Evolutionary conservation across 2,888 invertebrate species (phyloP).

Genomic region (Psococerastis gibbosa): DNA sequence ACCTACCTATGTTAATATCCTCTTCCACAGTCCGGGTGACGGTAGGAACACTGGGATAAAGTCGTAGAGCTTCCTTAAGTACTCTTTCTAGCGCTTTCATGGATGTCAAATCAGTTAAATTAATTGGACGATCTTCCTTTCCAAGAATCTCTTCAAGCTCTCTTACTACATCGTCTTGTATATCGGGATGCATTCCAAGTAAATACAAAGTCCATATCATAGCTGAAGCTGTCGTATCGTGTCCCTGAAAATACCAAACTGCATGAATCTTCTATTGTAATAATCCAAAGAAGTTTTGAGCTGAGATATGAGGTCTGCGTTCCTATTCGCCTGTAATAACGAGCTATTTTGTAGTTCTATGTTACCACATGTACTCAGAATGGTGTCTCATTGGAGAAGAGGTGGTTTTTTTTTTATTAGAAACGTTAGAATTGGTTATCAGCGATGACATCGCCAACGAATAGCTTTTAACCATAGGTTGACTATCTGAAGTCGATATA

Average conservation of each 20-base stretch:
- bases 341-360: neutral
- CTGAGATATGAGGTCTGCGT: no score
- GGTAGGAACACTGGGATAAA: slow-evolving; percentile 35
- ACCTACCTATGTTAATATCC: slow-evolving; percentile 30
- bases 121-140: slow-evolving; percentile 21
- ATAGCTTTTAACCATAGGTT: no score
- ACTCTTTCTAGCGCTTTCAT: slow-evolving; percentile 36
- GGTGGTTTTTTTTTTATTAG: no score
- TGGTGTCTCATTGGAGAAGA: no score
- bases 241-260: slow-evolving; percentile 17
- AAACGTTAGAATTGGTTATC: no score
- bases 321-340: no score
- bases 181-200: slow-evolving; percentile 30
- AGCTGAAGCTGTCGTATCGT: slow-evolving; percentile 36
- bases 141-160: slow-evolving; percentile 24
- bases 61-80: slow-evolving; percentile 35
- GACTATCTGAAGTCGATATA: no score
- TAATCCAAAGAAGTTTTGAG: neutral
- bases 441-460: no score
- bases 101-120: slow-evolving; percentile 30
- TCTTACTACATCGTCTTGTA: slow-evolving; percentile 28
- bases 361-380: no score
- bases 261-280: no score
- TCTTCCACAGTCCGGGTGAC: slow-evolving; percentile 29
- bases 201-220: slow-evolving; percentile 31